A percentile compares a stretch with the other conserved stretches of the same genome.
phyloP scores from a whole-genome alignment of 2,888 invertebrate species.

The Spicauda simplicius region DNA sequence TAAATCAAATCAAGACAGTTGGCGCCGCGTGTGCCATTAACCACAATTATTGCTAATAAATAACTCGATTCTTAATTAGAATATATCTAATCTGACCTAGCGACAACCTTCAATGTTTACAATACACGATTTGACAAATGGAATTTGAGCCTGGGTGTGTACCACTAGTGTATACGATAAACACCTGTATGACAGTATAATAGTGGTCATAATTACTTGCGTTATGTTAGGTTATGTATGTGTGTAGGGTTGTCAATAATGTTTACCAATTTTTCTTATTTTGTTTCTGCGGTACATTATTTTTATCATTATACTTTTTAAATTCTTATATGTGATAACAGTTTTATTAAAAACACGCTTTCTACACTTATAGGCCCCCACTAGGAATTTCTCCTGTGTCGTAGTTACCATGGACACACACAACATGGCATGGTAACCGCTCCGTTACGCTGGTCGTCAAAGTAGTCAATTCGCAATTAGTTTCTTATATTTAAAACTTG shows the following conservation, averaged over 20 bases:
- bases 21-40: neutral
- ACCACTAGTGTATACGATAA: conserved; percentile 23
- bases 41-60: conserved; percentile 15
- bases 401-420: too few relatives aligned
- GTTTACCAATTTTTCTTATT: neutral
- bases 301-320: too few relatives aligned
- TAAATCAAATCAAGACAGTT: conserved; percentile 5
- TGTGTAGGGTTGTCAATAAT: conserved; percentile 9
- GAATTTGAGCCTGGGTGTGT: conserved; percentile 25
- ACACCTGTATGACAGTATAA: conserved; percentile 27
- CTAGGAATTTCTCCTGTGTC: too few relatives aligned
- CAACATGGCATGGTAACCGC: too few relatives aligned
- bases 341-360: too few relatives aligned
- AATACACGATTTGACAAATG: conserved; percentile 29
- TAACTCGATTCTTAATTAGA: conserved; percentile 17
- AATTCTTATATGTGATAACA: too few relatives aligned
- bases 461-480: too few relatives aligned
- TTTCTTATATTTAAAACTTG: too few relatives aligned
- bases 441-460: too few relatives aligned
- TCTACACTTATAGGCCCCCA: too few relatives aligned
- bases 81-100: conserved; percentile 16
- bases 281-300: too few relatives aligned
- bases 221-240: conserved; percentile 2
- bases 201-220: conserved; percentile 31
- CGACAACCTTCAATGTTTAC: conserved; percentile 26